phyloP scores from a whole-genome alignment of 1,140 invertebrate genomes.

The Lutraria rhynchaena region DNA sequence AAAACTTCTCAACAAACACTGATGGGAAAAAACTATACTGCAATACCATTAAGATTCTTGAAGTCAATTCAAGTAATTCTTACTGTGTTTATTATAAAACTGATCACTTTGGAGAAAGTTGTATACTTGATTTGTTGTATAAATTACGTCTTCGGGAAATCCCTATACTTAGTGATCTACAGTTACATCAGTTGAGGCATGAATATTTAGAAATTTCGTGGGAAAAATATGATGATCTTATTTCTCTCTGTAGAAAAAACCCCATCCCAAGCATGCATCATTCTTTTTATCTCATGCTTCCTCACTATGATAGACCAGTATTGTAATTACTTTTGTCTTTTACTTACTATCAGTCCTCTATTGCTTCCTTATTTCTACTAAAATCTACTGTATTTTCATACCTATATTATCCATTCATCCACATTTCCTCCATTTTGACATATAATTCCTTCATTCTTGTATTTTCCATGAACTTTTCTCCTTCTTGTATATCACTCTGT shows the following conservation, averaged over 20 bases:
- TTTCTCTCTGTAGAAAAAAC: not conserved
- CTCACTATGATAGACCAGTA: not conserved
- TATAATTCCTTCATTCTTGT: too few species aligned
- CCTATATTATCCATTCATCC: too few species aligned
- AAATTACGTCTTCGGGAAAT: not conserved
- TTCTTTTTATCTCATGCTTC: slow-evolving; percentile 15
- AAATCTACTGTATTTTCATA: too few species aligned
- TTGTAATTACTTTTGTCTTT: too few species aligned
- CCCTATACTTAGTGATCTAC: not conserved
- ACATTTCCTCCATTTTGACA: too few species aligned
- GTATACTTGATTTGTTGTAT: not conserved
- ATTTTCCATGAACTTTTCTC: too few species aligned
- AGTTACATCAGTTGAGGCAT: not conserved
- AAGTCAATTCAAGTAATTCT: not conserved
- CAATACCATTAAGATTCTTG: not conserved
- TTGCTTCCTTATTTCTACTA: too few species aligned
- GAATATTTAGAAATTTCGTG: not conserved
- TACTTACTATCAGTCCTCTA: too few species aligned
- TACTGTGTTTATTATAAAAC: not conserved
- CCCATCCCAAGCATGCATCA: slow-evolving; percentile 20
- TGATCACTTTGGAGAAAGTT: not conserved
- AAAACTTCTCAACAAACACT: slow-evolving; percentile 30
- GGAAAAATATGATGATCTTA: not conserved
- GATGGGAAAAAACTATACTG: slow-evolving; percentile 24
- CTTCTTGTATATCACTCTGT: too few species aligned